Conservation (phyloP, 2,888 invertebrate genomes). For the Aleiodes testaceus region DNA sequence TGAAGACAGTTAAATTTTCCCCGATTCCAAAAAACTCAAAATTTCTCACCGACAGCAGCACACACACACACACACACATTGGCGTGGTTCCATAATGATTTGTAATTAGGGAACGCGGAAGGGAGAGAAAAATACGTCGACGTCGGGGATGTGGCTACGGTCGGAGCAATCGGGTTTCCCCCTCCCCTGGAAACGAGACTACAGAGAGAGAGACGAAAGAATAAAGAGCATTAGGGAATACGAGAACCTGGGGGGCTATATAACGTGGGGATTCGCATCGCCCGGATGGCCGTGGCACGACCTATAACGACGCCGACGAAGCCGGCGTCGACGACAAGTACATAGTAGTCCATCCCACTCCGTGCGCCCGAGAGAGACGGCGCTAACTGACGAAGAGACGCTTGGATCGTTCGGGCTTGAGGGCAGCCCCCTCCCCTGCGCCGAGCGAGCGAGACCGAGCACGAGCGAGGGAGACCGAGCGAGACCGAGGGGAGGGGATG, state of each 20-base stretch:
- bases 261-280: conserved; percentile 35
- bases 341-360: not conserved
- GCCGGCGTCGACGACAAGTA: conserved; percentile 37
- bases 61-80: not conserved
- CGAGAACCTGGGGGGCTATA: conserved; percentile 29
- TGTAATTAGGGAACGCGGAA: conserved; percentile 35
- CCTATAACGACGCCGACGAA: conserved; percentile 38
- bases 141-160: not conserved
- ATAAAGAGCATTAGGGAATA: conserved; percentile 41
- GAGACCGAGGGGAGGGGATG: conserved; percentile 42
- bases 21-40: too few relatives aligned
- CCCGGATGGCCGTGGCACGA: conserved; percentile 40
- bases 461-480: conserved; percentile 49
- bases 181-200: not conserved
- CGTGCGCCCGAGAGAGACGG: not conserved
- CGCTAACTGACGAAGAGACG: conserved; percentile 28
- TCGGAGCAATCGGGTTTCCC: not conserved
- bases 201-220: conserved; percentile 22
- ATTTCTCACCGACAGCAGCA: too few relatives aligned
- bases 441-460: conserved; percentile 49
- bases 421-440: too few relatives aligned
- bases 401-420: conserved; percentile 34
- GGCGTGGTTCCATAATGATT: conserved; percentile 34
- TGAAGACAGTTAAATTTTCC: too few relatives aligned
- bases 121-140: conserved; percentile 19